Evolutionary conservation across 2,888 invertebrate species (phyloP).

Genomic region (Horisme vitalbata): DNA sequence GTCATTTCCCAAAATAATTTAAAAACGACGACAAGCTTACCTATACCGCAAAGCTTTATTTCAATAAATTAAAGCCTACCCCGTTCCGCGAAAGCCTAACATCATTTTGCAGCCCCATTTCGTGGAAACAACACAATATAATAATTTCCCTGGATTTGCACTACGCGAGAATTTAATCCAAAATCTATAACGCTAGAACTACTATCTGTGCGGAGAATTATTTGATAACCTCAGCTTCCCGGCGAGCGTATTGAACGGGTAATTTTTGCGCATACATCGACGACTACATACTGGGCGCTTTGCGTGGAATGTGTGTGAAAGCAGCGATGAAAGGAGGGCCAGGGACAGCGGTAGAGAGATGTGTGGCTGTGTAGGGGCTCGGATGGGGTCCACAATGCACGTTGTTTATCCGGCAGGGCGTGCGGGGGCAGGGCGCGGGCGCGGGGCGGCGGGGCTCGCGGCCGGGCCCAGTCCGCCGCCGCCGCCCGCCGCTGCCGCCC

Average conservation of each 20-base stretch:
- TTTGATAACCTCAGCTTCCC: slow-evolving; percentile 57
- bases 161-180: slow-evolving; percentile 63
- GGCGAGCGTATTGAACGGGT: slow-evolving; percentile 35
- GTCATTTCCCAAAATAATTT: neutral
- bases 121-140: slow-evolving; percentile 28
- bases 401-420: slow-evolving; percentile 79
- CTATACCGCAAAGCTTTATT: neutral
- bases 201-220: slow-evolving; percentile 66
- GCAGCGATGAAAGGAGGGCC: slow-evolving; percentile 38
- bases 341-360: slow-evolving; percentile 40
- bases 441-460: slow-evolving; percentile 63
- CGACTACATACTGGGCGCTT: neutral
- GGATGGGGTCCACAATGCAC: slow-evolving; percentile 80
- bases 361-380: slow-evolving; percentile 60
- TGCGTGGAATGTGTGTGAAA: neutral
- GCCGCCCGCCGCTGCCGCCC: slow-evolving; percentile 61
- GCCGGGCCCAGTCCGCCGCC: slow-evolving; percentile 75
- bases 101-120: slow-evolving; percentile 23
- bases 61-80: slow-evolving; percentile 8
- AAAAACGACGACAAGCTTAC: neutral
- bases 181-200: slow-evolving; percentile 74
- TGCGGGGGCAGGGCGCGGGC: slow-evolving; percentile 45
- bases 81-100: slow-evolving; percentile 17
- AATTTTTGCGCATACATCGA: slow-evolving; percentile 38
- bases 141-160: slow-evolving; percentile 53